Base-by-base conservation (phyloP, 2,113 vertebrate species). In the Melanostigma gelatinosum region DNA sequence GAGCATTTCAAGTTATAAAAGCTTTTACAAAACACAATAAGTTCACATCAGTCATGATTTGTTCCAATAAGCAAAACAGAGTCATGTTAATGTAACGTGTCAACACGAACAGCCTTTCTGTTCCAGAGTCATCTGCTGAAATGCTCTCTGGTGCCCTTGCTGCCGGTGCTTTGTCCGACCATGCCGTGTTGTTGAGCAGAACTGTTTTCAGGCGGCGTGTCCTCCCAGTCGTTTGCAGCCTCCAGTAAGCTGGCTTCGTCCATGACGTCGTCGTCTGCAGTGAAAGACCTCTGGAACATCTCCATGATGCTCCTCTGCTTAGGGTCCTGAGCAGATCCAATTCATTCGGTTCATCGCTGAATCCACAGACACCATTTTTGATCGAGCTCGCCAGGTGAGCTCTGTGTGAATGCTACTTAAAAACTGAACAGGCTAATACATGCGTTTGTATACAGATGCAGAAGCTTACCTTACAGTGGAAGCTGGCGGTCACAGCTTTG, bases 221-320 rank as follows among this genome's bases (percentile, higher is more conserved):
- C 93, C 18, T 95, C 94, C 92, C 95, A 96, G 60, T 93, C 90
- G n/a, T 93, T 85, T 42, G 85, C 93, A 42, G 92, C 95, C 80
- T 96, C 95, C 79, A 95, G 76, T 42, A 96, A 84, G 18, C 92
- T 48, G 20, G 68, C 79, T 63, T 97, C 94, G n/a, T 97, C 95
- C 6, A 77, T 12, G n/a, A n/a, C n/a, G 0, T 93, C 88, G 6
- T 94, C 93, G 0, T 91, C 93, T 2, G 90, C 93, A 36, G 89
- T 91, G 74, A 97, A 97, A 2, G 96, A 96, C 65, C 91, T 95
- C 93, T 97, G 95, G 90, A 98, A 97, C 91, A 98, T 96, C 77
- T 97, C 95, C 0, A 93, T 94, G 74, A 98, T 96, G 6, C 87
- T 96, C 88, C 80, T 94, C 92, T 97, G 96, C 22, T 95, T 94